phyloP scores from a whole-genome alignment of 2,888 invertebrate genomes.

The Holacanthella duospinosa region DNA sequence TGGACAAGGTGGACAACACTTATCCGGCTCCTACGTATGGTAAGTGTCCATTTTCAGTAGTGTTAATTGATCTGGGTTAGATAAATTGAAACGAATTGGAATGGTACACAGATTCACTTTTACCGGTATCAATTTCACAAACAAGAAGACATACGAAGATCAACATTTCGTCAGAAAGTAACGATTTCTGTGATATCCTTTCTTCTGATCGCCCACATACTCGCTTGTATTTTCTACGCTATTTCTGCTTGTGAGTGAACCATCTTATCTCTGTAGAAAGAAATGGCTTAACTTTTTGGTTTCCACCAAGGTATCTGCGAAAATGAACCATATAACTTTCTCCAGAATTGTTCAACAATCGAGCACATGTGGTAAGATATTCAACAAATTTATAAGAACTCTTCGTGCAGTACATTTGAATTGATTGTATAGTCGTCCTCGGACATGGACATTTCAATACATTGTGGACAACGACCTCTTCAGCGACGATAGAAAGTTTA shows the following conservation, averaged over 20 bases:
- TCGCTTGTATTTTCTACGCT: slow-evolving; percentile 30
- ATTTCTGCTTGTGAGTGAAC: slow-evolving; percentile 20
- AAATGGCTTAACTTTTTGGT: not conserved
- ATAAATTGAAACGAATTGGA: too few species aligned
- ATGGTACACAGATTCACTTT: not conserved
- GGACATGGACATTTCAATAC: not conserved
- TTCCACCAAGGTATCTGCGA: not conserved
- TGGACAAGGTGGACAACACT: not conserved
- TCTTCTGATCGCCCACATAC: slow-evolving; percentile 27
- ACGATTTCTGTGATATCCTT: slow-evolving; percentile 26
- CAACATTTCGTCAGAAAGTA: slow-evolving; percentile 29
- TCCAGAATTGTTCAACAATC: not conserved
- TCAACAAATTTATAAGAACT: not conserved
- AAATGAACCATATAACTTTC: not conserved
- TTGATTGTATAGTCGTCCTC: not conserved
- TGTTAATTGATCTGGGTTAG: too few species aligned
- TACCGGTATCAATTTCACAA: not conserved
- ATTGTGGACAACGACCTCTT: not conserved
- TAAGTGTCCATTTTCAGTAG: not conserved
- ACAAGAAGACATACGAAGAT: slow-evolving; percentile 22
- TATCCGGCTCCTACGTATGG: not conserved
- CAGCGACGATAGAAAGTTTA: not conserved
- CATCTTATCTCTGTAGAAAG: not conserved
- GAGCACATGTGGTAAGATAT: not conserved
- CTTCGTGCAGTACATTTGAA: not conserved